Evolutionary conservation across 2,113 vertebrate species (phyloP).

Genomic region (Pao palembangensis): DNA sequence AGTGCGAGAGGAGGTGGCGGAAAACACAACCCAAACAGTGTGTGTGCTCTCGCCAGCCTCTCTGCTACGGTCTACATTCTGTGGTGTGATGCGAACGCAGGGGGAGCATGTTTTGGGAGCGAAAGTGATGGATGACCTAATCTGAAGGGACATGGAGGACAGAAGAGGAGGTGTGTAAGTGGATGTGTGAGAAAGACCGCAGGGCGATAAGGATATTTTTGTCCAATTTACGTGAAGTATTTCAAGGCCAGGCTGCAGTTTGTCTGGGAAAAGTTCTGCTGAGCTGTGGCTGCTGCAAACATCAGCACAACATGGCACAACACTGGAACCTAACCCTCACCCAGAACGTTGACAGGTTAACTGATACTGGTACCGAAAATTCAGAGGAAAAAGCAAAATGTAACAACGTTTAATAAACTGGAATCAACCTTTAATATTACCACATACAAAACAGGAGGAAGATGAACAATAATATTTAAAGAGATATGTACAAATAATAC

Average conservation of each 20-base stretch:
- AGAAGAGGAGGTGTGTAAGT: slow-evolving; percentile 8
- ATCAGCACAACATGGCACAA: too few species aligned
- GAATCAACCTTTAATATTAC: slow-evolving; percentile 47
- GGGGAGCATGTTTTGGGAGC: slow-evolving; percentile 55
- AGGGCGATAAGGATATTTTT: slow-evolving; percentile 65
- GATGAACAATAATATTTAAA: slow-evolving; percentile 65
- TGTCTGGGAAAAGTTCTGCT: slow-evolving; percentile 7
- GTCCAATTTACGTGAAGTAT: slow-evolving; percentile 56
- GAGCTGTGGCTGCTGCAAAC: slow-evolving; percentile 2
- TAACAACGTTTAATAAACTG: slow-evolving; percentile 1
- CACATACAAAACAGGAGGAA: slow-evolving; percentile 25
- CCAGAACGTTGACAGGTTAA: neutral
- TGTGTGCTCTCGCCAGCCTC: slow-evolving; percentile 23
- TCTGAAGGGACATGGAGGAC: slow-evolving; percentile 32
- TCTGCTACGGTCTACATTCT: slow-evolving; percentile 66
- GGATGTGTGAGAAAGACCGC: slow-evolving; percentile 8
- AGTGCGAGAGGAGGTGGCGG: slow-evolving; percentile 11
- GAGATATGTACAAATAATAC: slow-evolving; percentile 71
- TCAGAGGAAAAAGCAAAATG: neutral
- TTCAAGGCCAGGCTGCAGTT: slow-evolving; percentile 51
- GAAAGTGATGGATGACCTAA: slow-evolving; percentile 48
- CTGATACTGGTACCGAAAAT: neutral
- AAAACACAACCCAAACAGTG: slow-evolving; percentile 56
- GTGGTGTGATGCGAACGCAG: slow-evolving; percentile 50
- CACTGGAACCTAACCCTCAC: too few species aligned